Conservation (phyloP, 2,797 vertebrate species). For the Catostomus latipinnis region DNA sequence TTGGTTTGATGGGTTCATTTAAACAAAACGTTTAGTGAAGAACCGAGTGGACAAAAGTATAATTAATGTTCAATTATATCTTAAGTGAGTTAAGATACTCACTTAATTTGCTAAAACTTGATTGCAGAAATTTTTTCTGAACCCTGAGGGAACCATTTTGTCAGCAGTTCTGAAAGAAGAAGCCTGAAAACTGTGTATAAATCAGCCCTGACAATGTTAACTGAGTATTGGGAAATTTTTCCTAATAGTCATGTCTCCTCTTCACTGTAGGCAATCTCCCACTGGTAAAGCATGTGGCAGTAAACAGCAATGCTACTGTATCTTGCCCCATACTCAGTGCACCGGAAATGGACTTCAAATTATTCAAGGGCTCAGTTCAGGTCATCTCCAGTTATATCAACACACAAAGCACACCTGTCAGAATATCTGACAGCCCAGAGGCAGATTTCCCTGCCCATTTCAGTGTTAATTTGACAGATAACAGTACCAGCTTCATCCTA, state of each 20-base stretch:
- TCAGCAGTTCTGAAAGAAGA: too few species aligned
- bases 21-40: too few species aligned
- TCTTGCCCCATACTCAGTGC: conserved; percentile 48
- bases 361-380: not conserved
- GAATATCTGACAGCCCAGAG: too few species aligned
- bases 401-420: not conserved
- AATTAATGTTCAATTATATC: too few species aligned
- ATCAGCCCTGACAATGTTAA: too few species aligned
- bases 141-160: too few species aligned
- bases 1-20: too few species aligned
- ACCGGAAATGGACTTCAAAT: accelerated
- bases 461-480: accelerated
- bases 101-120: too few species aligned
- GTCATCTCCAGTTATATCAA: not conserved
- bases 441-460: not conserved
- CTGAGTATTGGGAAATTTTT: not conserved
- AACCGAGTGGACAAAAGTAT: too few species aligned
- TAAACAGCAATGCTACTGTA: conserved; percentile 21
- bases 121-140: too few species aligned
- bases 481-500: conserved; percentile 40
- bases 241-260: not conserved
- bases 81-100: too few species aligned
- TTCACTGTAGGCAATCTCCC: conserved; percentile 31
- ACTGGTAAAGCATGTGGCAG: not conserved
- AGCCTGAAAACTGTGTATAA: too few species aligned